Base-by-base conservation (phyloP, 1,140 invertebrate species). In the Latrodectus geometricus region DNA sequence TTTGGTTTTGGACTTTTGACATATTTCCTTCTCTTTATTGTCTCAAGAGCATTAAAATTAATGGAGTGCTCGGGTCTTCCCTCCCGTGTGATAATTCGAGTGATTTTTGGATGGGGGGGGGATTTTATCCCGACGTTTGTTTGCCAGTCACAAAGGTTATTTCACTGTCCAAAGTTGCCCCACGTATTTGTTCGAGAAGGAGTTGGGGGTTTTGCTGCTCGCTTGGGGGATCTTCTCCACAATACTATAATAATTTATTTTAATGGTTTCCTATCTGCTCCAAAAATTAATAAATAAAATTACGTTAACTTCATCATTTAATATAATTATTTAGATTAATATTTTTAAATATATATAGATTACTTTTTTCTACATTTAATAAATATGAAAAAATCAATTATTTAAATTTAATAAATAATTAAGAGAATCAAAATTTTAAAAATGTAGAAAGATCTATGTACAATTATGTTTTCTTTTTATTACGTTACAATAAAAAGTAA, bases 41-140 rank as follows among this genome's bases (percentile, higher is more conserved):
- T 82, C 80, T 74, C 70, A 82, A 82, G 80, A 73, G 80, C 80
- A 72, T 82, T 82, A 82, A 82, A 82, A 82, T 82, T 82, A 82
- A 82, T 74, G 80, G 80, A 82, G 56, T 48, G 48, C 21, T 56
- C 5, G 49, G 52, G 23, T 12, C 17, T 61, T 61, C 54, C 17
- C 54, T 61, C 54, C 21, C n/a, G 69, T 61, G 48, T 82, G 70
- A 65, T 74, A 74, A 81, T 69, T 80, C 50, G 78, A 35, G 35
- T 50, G 70, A 73, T 73, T 73, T 49, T 11, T 23, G 21, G 69
- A 68, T 12, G 50, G 50, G 14, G 21, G 49, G 79, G 54, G 35
- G 21, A 11, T 52, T 15, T 74, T 61, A 82, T 74, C 70, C 69
- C 66, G 56, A n/a, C 20, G 69, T 35, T 70, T 80, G 66, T 70